Base-by-base conservation (phyloP, 2,113 vertebrate genomes). In the Oreochromis spilurus region DNA sequence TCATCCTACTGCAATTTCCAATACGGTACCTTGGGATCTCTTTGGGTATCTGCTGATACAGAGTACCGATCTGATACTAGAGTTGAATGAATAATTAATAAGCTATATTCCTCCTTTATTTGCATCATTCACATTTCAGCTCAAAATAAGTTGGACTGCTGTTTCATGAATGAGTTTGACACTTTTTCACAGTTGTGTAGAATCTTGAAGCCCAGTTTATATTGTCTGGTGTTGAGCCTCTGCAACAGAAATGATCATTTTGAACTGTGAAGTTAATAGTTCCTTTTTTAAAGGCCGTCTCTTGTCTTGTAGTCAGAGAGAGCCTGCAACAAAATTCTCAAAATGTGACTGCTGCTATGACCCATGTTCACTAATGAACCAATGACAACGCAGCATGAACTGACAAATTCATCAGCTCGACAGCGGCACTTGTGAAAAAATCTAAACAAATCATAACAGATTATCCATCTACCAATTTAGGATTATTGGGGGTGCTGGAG, bases 1-100 rank as follows among this genome's bases (percentile, higher is more conserved):
- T 52, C 45, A 52, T 52, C 45, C 26, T 52, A 2, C 72, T 31
- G 45, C 17, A 77, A 77, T 77, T 50, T 77, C 17, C 4, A 19
- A 5, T 52, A 0, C 2, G 0, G 48, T 52, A 13, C 9, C 45
- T 77, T 1, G 26, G 72, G 43, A 50, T 29, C 16, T 29, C 26
- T 34, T n/a, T 77, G 72, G 45, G 40, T 17, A 17, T 24, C 21
- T 43, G 67, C 40, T 26, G 21, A 72, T 17, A 24, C 12, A 6
- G 65, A 70, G 7, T 70, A 43, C 7, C 8, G 7, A 43, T 45
- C 7, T 45, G 21, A 72, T 7, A 17, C 43, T 12, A 50, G 70
- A 19, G 26, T 34, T 34, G n/a, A 50, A 50, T 50, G 26, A 77
- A 77, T 77, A 77, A 50, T 77, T 50, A 0, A 77, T 50, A 19